These are phyloP conservation scores for Nephila pilipes DNA, from an alignment of 1,140 invertebrate species.

Conservation along the genomic window DNA sequence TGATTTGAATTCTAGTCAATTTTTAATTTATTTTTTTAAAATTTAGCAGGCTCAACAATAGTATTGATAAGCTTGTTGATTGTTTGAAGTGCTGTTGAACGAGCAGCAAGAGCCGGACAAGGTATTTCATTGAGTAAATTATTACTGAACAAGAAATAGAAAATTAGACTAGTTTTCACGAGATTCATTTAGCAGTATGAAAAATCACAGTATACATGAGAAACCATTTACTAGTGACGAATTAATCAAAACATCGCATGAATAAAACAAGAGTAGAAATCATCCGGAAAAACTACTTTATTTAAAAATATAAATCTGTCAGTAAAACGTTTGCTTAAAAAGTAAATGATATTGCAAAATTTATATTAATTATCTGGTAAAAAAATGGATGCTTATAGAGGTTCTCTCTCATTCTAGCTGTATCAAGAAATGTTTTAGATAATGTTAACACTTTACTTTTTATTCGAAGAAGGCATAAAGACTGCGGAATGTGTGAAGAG, in stretches of 20 bases:
- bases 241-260: constrained; percentile 78
- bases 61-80: no score
- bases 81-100: no score
- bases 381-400: not conserved
- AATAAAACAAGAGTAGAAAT: constrained; percentile 80
- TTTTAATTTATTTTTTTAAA: no score
- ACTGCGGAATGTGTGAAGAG: constrained; percentile 68
- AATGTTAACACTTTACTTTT: constrained; percentile 67
- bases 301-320: constrained; percentile 71
- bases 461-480: constrained; percentile 60
- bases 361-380: not conserved
- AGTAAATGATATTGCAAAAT: constrained; percentile 39
- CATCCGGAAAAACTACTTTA: constrained; percentile 78
- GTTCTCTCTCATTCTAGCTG: constrained; percentile 59
- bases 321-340: not conserved
- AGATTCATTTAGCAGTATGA: no score
- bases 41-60: no score
- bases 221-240: no score
- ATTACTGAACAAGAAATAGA: no score
- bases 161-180: no score
- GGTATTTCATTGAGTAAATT: no score
- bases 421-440: constrained; percentile 71
- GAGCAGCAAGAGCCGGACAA: no score
- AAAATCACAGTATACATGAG: constrained; percentile 40
- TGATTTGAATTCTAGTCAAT: no score